A percentile compares a stretch with the other conserved stretches of the same genome.
These are phyloP conservation scores for Enteromius treurensis DNA, from an alignment of 2,797 vertebrate species.

Conservation along the genomic window DNA sequence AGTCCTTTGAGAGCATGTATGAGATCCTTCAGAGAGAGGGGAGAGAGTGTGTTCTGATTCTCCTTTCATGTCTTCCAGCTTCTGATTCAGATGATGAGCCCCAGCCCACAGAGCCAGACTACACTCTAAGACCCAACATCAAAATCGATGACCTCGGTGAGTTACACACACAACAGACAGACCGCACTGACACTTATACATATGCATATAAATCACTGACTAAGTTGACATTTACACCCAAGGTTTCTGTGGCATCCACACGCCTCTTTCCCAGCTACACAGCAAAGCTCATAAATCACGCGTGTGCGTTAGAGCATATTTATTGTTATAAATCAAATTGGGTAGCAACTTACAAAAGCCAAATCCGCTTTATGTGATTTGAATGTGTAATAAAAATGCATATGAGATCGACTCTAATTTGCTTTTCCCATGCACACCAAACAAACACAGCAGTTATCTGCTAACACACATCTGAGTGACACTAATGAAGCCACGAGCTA, in stretches of 20 bases:
- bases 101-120: slow-evolving; percentile 88
- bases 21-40: background rate
- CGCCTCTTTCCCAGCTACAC: background rate
- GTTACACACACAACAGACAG: slow-evolving; percentile 64
- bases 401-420: background rate
- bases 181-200: slow-evolving; percentile 37
- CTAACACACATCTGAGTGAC: slow-evolving; percentile 27
- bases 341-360: background rate
- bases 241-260: slow-evolving; percentile 11
- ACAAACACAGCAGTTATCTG: slow-evolving; percentile 13
- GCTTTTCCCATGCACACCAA: background rate
- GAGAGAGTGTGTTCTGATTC: slow-evolving; percentile 44
- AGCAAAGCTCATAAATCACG: slow-evolving; percentile 31
- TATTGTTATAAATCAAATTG: slow-evolving; percentile 29
- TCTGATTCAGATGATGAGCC: slow-evolving; percentile 86
- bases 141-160: slow-evolving; percentile 94
- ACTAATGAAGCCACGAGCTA: slow-evolving; percentile 48
- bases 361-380: background rate
- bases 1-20: background rate
- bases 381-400: slow-evolving; percentile 6
- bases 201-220: slow-evolving; percentile 40
- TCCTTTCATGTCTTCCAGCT: slow-evolving; percentile 66
- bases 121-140: slow-evolving; percentile 92
- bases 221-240: slow-evolving; percentile 36
- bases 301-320: background rate